Evolutionary conservation across 1,140 invertebrate species (phyloP).

Genomic region (Oreohelix idahoensis): DNA sequence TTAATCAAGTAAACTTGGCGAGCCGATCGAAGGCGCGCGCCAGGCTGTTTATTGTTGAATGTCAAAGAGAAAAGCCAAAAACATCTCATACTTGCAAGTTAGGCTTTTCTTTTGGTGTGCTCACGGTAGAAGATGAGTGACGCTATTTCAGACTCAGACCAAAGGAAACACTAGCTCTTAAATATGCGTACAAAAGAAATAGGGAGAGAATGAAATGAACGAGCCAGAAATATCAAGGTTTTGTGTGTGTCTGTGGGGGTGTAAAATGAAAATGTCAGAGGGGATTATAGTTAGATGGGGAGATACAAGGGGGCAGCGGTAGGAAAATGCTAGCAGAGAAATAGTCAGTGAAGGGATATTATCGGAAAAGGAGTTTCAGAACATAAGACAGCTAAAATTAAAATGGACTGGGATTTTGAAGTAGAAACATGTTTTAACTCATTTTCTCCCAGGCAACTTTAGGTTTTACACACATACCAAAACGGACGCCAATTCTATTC

Average conservation of each 20-base stretch:
- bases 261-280: not conserved
- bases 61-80: slow-evolving; percentile 4
- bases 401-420: too few species aligned
- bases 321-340: too few species aligned
- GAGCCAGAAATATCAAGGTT: not conserved
- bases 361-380: too few species aligned
- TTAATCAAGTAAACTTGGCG: not conserved
- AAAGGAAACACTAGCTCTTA: not conserved
- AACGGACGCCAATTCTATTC: too few species aligned
- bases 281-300: not conserved
- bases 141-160: not conserved
- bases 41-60: not conserved
- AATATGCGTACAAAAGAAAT: not conserved
- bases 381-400: too few species aligned
- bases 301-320: not conserved
- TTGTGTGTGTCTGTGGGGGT: not conserved
- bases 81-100: not conserved
- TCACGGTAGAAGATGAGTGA: not conserved
- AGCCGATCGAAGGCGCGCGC: not conserved
- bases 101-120: not conserved
- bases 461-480: too few species aligned
- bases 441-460: too few species aligned
- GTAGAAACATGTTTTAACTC: too few species aligned
- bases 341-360: too few species aligned
- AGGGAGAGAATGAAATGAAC: not conserved